Evolutionary conservation across 2,888 invertebrate species (phyloP), one percentile per base, ranked within the genome.

Genomic region (Cylindroiulus punctatus): DNA sequence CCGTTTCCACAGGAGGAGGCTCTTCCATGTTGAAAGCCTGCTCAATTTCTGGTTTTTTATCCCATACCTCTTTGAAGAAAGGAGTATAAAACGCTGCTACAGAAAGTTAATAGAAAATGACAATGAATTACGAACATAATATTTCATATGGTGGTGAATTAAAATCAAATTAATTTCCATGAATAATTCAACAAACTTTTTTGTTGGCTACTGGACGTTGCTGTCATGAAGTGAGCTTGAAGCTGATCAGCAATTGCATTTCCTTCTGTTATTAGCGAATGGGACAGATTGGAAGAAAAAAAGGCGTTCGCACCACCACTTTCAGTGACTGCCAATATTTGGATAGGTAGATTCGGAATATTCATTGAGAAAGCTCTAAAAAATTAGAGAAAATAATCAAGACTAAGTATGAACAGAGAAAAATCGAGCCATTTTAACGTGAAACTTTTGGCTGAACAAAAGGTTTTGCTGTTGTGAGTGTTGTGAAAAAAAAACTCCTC

Each of bases 51-150:
- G 96, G 96, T 89, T 97, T 97, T 89, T 96, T 96, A 91, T 97
- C 97, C 97, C 97, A 98, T 32, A 97, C 97, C 91, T 97, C 97
- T 91, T 97, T 97, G 92, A 98, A 96, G 93, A 98, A 98, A 84
- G 97, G 97, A 84, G 96, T 96, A 91, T 97, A 98, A 91, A 97
- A 97, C 44, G 97, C 96, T 90, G 97, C 96, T 97, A 91, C 0
- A 92, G 91, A 88, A 40, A 85, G n/a, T n/a, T 47, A 7, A 36
- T 36, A 32, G 44, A 44, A 85, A 57, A 32, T 26, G 44, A 86
- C 4, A 44, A 44, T 10, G n/a, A 8, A 47, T 42, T 84, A 47
- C 5, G 22, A 65, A 85, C n/a, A 76, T 17, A 32, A 82, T 82
- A 82, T 36, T 22, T 65, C 10, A 26, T 8, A 30, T 17, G 30